These are phyloP conservation scores for Melitaea athalia DNA, from an alignment of 2,888 invertebrate species.

Conservation along the genomic window DNA sequence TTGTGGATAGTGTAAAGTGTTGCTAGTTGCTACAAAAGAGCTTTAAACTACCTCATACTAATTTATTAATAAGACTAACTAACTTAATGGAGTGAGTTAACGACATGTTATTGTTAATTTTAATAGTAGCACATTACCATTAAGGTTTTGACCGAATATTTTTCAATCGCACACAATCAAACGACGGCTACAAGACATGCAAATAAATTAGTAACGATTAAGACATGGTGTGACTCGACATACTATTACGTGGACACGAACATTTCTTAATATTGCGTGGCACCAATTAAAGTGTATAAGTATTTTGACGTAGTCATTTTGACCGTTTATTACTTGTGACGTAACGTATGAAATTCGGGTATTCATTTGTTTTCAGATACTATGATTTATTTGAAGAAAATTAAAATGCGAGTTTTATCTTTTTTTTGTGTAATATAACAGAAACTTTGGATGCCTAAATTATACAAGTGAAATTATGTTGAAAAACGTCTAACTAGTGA, in stretches of 20 bases:
- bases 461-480: too few species aligned
- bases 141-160: slow-evolving; percentile 10
- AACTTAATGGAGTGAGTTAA: not conserved
- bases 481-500: too few species aligned
- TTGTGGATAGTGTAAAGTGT: not conserved
- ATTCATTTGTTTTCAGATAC: slow-evolving; percentile 1
- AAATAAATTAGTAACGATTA: slow-evolving; percentile 32
- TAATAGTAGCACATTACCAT: slow-evolving; percentile 10
- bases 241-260: slow-evolving; percentile 19
- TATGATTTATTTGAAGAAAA: not conserved
- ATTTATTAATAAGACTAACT: not conserved
- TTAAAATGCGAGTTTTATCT: too few species aligned
- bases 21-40: not conserved
- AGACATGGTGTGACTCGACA: slow-evolving; percentile 25
- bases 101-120: not conserved
- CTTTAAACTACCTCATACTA: not conserved
- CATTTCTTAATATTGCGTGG: slow-evolving; percentile 57
- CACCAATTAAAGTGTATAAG: slow-evolving; percentile 57
- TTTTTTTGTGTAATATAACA: too few species aligned
- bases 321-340: slow-evolving; percentile 25
- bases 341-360: slow-evolving; percentile 14
- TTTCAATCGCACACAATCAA: slow-evolving; percentile 25
- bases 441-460: too few species aligned
- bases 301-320: slow-evolving; percentile 37
- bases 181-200: slow-evolving; percentile 22